These are phyloP conservation scores for Ochropacha duplaris DNA, from an alignment of 2,888 invertebrate genomes.

Conservation along the genomic window DNA sequence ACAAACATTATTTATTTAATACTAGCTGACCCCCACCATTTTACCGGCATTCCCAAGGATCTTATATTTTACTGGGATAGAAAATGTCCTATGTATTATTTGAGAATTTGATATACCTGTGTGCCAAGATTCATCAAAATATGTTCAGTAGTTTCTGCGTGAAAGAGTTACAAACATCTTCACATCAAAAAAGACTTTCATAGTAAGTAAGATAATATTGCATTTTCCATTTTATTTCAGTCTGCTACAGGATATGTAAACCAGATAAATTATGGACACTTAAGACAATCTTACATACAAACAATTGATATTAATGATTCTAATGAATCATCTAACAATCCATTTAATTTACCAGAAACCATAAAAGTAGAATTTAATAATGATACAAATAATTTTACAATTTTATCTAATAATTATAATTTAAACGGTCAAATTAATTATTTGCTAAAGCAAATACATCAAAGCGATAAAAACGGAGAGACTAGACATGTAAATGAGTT, in stretches of 20 bases:
- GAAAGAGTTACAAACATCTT: no score
- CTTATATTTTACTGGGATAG: no score
- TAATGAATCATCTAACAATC: background rate
- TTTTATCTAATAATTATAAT: background rate
- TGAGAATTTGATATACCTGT: no score
- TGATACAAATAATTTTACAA: background rate
- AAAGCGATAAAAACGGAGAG: background rate
- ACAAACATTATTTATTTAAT: no score
- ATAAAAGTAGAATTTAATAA: background rate
- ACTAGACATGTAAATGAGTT: background rate
- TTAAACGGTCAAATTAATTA: background rate
- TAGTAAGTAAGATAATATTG: background rate
- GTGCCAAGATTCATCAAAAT: no score
- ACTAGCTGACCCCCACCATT: no score
- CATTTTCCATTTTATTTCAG: background rate
- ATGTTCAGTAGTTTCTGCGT: no score
- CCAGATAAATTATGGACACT: background rate
- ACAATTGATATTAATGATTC: background rate
- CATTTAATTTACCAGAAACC: background rate
- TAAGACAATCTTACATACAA: background rate
- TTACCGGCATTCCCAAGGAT: no score
- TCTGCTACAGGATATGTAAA: background rate
- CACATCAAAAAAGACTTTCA: no score
- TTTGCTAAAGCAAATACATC: background rate
- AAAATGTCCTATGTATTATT: no score